Conservation (phyloP, 2,888 invertebrate genomes). For the Acanthacorydalis orientalis region DNA sequence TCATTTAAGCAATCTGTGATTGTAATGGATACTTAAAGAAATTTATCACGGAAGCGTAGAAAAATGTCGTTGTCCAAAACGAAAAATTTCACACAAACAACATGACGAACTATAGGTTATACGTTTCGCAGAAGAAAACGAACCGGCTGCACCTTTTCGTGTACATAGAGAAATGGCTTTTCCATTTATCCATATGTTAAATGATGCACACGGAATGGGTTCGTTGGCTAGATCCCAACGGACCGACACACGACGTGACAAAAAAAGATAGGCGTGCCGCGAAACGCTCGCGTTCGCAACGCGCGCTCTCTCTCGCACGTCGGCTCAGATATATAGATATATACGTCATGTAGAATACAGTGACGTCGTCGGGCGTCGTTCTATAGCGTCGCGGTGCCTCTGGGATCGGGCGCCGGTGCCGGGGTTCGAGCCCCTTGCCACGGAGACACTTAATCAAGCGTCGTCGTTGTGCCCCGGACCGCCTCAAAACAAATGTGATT, state of each 20-base stretch:
- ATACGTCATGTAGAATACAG: not conserved
- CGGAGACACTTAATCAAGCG: slow-evolving; percentile 22
- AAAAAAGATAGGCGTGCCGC: slow-evolving; percentile 9
- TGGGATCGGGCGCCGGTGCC: slow-evolving; percentile 6
- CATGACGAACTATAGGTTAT: too few species aligned
- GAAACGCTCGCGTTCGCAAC: slow-evolving; percentile 2
- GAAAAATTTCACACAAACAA: too few species aligned
- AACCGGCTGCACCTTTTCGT: not conserved
- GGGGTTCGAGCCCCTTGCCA: slow-evolving; percentile 20
- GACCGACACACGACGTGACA: slow-evolving; percentile 12
- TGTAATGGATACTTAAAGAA: too few species aligned
- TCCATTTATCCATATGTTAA: slow-evolving; percentile 20
- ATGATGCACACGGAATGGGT: slow-evolving; percentile 21
- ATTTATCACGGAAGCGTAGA: too few species aligned
- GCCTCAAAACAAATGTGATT: slow-evolving; percentile 26
- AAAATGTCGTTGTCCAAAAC: too few species aligned
- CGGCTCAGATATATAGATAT: not conserved
- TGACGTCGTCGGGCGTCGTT: slow-evolving; percentile 2
- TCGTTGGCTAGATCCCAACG: slow-evolving; percentile 17
- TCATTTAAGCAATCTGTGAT: too few species aligned
- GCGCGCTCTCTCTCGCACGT: slow-evolving; percentile 10
- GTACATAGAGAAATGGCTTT: slow-evolving; percentile 8
- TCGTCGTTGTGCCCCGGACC: slow-evolving; percentile 15
- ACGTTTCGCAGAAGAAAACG: too few species aligned
- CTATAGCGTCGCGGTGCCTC: slow-evolving; percentile 4